Base-by-base conservation (phyloP, 2,888 invertebrate species). In the Latheticus oryzae region DNA sequence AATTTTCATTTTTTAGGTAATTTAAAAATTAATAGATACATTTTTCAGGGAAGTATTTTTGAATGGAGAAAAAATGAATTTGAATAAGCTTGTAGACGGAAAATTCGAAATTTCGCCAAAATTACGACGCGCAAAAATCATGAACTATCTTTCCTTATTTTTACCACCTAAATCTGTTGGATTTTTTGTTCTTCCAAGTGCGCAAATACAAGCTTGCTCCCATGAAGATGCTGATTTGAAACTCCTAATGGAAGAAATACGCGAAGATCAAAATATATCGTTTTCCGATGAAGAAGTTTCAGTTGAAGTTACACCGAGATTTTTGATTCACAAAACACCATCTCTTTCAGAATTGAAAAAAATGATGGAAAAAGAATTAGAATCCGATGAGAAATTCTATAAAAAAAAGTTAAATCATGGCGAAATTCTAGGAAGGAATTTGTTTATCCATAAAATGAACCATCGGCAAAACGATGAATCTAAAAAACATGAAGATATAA, bases 141-240 rank as follows among this genome's bases (percentile, higher is more conserved):
- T 53, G 80, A 81, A 67, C 3, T 80, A 83, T 0, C 66, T 89
- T 1, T 77, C 83, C 3, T 73, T 91, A 8, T 81, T 81, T 33
- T 71, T 90, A 1, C 89, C 90, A 1, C 80, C 87, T 0, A 83
- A 84, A 67, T 86, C 88, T 0, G 84, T 91, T 33, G 88, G 86
- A 0, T 91, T 91, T 74, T 91, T 89, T 86, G 87, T 90, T 0
- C 72, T 91, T 5, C 87, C 89, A 0, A 83, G 83, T 45, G 85
- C 87, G 0, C 83, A 85, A 70, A 77, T 87, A 13, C 80, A 84
- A 42, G 83, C 85, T 9, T 89, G 89, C 60, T 69, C 71, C 2
- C 65, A 68, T 3, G 67, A 73, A 11, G 73, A 76, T 58, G 68
- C 71, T n/a, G 72, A 75, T 35, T 60, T 65, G 3, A 62, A 68